Conservation (phyloP, 2,888 invertebrate species). For the Neoitamus cyanurus region DNA sequence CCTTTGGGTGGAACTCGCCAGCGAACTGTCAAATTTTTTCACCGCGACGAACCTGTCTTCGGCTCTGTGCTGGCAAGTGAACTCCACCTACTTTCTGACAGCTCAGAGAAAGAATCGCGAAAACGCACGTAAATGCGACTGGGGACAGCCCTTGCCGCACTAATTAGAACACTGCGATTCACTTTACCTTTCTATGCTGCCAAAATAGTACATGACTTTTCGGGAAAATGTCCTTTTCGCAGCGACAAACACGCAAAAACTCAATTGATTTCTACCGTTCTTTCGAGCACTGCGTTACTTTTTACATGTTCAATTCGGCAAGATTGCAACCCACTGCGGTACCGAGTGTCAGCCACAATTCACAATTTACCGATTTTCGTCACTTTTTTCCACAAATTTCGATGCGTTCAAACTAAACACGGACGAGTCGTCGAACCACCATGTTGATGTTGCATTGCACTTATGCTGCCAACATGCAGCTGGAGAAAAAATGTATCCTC, state of each 20-base stretch:
- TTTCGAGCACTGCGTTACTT: neutral
- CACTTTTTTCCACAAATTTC: slow-evolving; percentile 28
- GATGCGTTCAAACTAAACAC: slow-evolving; percentile 44
- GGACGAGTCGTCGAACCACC: slow-evolving; percentile 47
- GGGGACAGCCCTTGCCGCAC: neutral
- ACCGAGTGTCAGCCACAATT: neutral
- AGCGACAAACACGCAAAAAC: slow-evolving; percentile 38
- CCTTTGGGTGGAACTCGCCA: slow-evolving; percentile 42
- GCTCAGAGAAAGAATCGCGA: slow-evolving; percentile 43
- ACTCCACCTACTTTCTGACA: slow-evolving; percentile 52
- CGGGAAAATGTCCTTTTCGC: neutral
- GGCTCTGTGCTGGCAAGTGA: slow-evolving; percentile 45
- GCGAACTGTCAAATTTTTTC: slow-evolving; percentile 47
- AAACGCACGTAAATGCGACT: neutral
- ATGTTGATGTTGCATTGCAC: slow-evolving; percentile 52
- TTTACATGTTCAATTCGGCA: slow-evolving; percentile 41
- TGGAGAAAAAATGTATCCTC: slow-evolving; percentile 29
- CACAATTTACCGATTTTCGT: neutral
- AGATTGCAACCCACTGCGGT: neutral
- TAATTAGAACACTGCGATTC: neutral
- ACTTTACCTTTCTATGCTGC: slow-evolving; percentile 51
- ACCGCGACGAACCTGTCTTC: slow-evolving; percentile 43
- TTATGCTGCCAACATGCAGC: slow-evolving; percentile 48
- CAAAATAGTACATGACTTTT: slow-evolving; percentile 51
- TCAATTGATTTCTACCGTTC: slow-evolving; percentile 25